Base-by-base conservation (phyloP, 2,888 invertebrate species). In the Steinernema hermaphroditum region DNA sequence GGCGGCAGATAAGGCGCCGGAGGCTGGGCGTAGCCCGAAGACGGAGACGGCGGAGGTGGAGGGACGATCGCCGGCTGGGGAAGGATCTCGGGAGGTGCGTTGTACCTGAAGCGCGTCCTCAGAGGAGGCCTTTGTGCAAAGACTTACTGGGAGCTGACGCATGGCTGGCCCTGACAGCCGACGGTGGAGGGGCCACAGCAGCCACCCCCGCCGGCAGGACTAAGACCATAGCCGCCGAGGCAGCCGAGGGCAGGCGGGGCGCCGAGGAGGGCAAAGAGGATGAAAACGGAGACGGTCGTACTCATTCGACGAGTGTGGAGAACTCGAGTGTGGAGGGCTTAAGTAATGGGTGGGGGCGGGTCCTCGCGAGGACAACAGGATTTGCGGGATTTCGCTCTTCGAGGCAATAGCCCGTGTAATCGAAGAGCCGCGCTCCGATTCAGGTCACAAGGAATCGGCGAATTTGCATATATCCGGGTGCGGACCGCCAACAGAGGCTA, bases 321-420 rank as follows among this genome's bases (percentile, higher is more conserved):
- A 62, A 62, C 62, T 19, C 62, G 34, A n/a, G 34, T 37, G 32
- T 8, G 62, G 1, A 19, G 32, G 62, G 62, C 62, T 62, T 62
- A 62, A 29, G 62, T 62, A 62, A 62, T 62, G 62, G 32, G 32
- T 19, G 62, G 16, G 27, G 62, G 62, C 62, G 62, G 62, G 27
- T 32, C 62, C 32, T 62, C 16, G 34, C 62, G 62, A 62, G 62
- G 62, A 62, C 62, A 62, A 62, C 62, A 62, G 62, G 62, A 62
- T 62, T 62, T 62, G 62, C 29, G 62, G 62, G 62, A 4, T 62
- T 62, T 62, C 62, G 27, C 62, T 62, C 62, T 29, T 16, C 62
- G 34, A 32, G 8, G 62, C 62, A 62, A 62, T 62, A 62, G 62
- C 62, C 62, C 62, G 62, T 62, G 62, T 62, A 62, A 62, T 62